Evolutionary conservation across 2,888 invertebrate genomes (phyloP).

Genomic region (Cactoblastis cactorum): DNA sequence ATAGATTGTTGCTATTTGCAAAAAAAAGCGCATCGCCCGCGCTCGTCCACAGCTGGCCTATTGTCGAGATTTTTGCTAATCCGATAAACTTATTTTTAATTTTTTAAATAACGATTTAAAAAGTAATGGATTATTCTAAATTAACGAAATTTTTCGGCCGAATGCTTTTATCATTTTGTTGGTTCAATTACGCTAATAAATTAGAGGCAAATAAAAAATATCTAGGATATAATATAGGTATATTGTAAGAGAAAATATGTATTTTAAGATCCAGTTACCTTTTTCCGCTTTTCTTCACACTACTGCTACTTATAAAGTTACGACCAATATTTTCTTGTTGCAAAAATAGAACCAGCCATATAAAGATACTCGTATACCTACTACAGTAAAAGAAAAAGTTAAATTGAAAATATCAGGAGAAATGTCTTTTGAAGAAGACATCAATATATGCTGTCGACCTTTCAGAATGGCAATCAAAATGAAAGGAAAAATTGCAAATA

Average conservation of each 20-base stretch:
- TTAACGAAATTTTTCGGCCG: neutral
- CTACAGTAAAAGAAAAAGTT: too few species aligned
- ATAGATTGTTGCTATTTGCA: constrained; percentile 59
- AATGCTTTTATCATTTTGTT: neutral
- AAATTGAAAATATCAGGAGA: too few species aligned
- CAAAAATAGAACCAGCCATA: too few species aligned
- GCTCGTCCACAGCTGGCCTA: constrained; percentile 65
- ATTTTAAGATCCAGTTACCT: too few species aligned
- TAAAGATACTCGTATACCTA: too few species aligned
- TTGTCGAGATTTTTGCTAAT: constrained; percentile 52
- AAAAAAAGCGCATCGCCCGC: constrained; percentile 61
- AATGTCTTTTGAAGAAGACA: too few species aligned
- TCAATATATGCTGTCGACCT: neutral
- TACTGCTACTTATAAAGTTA: too few species aligned
- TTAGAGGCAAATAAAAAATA: neutral
- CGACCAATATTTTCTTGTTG: too few species aligned
- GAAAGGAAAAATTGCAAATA: constrained; percentile 33
- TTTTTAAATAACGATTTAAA: neutral
- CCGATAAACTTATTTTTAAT: constrained; percentile 66
- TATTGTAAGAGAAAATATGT: too few species aligned
- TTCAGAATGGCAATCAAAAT: neutral
- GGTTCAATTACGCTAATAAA: neutral
- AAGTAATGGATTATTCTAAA: neutral
- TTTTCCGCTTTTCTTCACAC: too few species aligned
- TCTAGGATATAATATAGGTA: neutral